A percentile compares a stretch with the other conserved stretches of the same genome.
Conservation (phyloP, 2,113 vertebrate genomes). For the Sinocyclocheilus grahami region DNA sequence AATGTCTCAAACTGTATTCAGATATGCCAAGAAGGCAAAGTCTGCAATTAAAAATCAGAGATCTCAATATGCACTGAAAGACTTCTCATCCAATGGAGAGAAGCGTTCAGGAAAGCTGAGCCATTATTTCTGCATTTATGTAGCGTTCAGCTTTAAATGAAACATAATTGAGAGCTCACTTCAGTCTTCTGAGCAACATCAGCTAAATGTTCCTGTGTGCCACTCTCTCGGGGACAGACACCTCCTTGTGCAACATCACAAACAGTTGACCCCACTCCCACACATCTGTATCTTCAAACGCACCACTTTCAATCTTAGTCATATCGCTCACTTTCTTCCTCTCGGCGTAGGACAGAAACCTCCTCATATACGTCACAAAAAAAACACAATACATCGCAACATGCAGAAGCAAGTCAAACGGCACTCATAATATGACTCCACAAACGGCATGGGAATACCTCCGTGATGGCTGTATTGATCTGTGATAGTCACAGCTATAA, state of each 20-base stretch:
- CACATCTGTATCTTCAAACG: neutral
- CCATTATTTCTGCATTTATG: neutral
- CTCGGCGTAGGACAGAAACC: neutral
- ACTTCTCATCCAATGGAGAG: neutral
- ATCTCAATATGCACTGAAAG: neutral
- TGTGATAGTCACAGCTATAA: conserved; percentile 8
- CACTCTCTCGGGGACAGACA: neutral
- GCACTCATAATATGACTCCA: neutral
- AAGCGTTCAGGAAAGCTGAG: neutral
- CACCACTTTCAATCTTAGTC: neutral
- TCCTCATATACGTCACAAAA: neutral
- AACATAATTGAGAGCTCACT: neutral
- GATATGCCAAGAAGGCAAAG: neutral
- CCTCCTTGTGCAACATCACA: neutral
- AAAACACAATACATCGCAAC: neutral
- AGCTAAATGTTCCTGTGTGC: neutral
- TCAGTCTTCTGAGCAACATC: neutral
- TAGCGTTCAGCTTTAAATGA: neutral
- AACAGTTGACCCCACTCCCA: neutral
- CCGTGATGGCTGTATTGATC: conserved; percentile 20
- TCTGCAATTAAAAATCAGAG: neutral
- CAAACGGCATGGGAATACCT: neutral
- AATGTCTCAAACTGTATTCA: neutral
- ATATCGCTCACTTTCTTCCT: neutral
- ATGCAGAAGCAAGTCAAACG: neutral